A percentile compares a stretch with the other conserved stretches of the same genome.
phyloP scores from a whole-genome alignment of 92 coral and sea anemone genomes.

The Siderastrea radians region DNA sequence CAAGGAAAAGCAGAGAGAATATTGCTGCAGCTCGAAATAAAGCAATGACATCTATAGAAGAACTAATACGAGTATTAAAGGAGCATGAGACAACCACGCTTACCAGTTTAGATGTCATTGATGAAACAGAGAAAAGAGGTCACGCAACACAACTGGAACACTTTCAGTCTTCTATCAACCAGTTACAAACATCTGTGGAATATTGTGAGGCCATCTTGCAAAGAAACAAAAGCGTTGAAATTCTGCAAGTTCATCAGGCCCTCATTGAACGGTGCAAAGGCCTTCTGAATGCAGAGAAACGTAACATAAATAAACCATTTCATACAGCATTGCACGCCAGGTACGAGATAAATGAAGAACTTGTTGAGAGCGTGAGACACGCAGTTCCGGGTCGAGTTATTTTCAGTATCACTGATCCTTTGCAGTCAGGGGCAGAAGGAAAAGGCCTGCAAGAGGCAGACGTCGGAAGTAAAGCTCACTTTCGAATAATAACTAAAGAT shows the following conservation, averaged over 20 bases:
- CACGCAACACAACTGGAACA: constrained; percentile 20
- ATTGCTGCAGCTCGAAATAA: constrained; percentile 17
- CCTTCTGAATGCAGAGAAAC: not conserved
- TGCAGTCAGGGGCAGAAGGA: constrained; percentile 51
- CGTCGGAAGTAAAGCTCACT: constrained; percentile 15
- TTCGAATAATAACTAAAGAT: constrained; percentile 47
- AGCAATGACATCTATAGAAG: constrained; percentile 17
- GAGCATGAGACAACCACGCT: constrained; percentile 5
- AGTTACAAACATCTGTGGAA: not conserved
- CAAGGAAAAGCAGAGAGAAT: not conserved
- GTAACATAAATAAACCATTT: constrained; percentile 2
- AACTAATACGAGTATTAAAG: constrained; percentile 28
- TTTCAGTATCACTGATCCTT: constrained; percentile 57
- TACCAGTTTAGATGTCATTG: not conserved
- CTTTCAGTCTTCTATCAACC: constrained; percentile 1
- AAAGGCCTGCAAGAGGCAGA: constrained; percentile 40
- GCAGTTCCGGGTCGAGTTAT: constrained; percentile 40
- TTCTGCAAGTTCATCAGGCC: constrained; percentile 1
- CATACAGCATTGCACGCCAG: not conserved
- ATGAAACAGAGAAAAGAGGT: not conserved
- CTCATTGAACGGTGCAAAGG: constrained; percentile 17
- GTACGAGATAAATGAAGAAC: not conserved
- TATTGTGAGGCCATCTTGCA: constrained; percentile 9
- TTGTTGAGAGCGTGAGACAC: not conserved
- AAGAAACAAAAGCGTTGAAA: constrained; percentile 9